These are phyloP conservation scores for Rhinogobio ventralis DNA, from an alignment of 2,797 vertebrate species.

Conservation along the genomic window DNA sequence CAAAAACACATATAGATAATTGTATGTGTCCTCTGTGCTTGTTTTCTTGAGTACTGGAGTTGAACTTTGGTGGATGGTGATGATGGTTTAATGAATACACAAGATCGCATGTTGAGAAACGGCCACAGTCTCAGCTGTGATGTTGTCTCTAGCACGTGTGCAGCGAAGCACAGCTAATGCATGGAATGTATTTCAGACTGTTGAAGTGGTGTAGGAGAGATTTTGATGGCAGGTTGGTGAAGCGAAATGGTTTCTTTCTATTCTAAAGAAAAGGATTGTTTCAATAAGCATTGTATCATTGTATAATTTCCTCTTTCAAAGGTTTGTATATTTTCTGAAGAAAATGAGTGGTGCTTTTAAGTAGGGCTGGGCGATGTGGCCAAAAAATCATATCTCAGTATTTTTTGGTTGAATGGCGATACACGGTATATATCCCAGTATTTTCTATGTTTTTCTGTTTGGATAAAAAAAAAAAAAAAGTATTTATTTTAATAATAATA, in stretches of 20 bases:
- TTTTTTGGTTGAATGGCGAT: no score
- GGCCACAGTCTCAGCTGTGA: neutral
- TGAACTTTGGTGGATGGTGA: neutral
- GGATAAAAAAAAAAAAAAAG: no score
- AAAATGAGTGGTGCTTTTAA: neutral
- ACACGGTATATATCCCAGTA: no score
- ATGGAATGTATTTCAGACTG: neutral
- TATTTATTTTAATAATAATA: no score
- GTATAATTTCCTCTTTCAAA: neutral
- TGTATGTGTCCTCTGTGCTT: neutral
- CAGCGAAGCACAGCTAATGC: constrained; percentile 3
- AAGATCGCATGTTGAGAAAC: neutral
- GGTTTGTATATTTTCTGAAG: neutral
- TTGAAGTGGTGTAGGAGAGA: neutral
- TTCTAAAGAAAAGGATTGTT: neutral
- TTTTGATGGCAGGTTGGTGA: neutral
- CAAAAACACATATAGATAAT: neutral
- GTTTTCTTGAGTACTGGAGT: neutral
- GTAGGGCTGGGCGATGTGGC: no score
- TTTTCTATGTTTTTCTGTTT: no score
- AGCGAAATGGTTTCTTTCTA: neutral
- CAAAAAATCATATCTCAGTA: no score
- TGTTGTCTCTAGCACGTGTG: neutral
- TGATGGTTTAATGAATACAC: neutral
- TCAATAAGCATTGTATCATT: neutral